Conservation (phyloP, 2,888 invertebrate genomes). For the Drosophila kuntzei region DNA sequence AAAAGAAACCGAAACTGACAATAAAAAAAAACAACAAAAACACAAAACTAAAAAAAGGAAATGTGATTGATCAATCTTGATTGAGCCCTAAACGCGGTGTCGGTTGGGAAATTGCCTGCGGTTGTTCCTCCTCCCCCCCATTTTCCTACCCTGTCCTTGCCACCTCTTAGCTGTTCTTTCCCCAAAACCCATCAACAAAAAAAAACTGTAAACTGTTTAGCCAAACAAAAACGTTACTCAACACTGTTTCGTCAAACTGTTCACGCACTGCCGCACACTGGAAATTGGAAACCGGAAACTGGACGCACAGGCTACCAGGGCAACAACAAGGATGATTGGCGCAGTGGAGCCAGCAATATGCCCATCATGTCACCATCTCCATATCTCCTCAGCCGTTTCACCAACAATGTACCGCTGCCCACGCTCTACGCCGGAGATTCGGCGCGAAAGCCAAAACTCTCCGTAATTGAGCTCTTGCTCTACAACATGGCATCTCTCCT, state of each 20-base stretch:
- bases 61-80: slow-evolving; percentile 31
- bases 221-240: slow-evolving; percentile 43
- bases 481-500: slow-evolving; percentile 97
- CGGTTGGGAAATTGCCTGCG: slow-evolving; percentile 64
- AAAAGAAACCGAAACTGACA: slow-evolving; percentile 43
- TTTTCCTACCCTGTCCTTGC: neutral
- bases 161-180: slow-evolving; percentile 24
- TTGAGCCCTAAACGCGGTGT: slow-evolving; percentile 35
- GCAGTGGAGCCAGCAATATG: slow-evolving; percentile 73
- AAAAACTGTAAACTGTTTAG: neutral
- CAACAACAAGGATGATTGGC: slow-evolving; percentile 84
- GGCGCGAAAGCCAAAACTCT: slow-evolving; percentile 85
- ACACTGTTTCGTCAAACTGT: slow-evolving; percentile 66
- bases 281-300: too few relatives aligned
- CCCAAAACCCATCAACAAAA: neutral
- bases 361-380: slow-evolving; percentile 84
- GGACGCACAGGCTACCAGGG: slow-evolving; percentile 56
- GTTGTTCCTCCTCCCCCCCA: slow-evolving; percentile 29
- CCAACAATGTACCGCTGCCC: slow-evolving; percentile 90
- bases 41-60: slow-evolving; percentile 32
- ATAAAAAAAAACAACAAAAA: slow-evolving; percentile 58
- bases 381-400: slow-evolving; percentile 84
- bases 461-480: slow-evolving; percentile 87
- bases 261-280: slow-evolving; percentile 34
- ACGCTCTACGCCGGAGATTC: slow-evolving; percentile 91